phyloP scores from a whole-genome alignment of 2,113 vertebrate species.

The Penelope pileata region DNA sequence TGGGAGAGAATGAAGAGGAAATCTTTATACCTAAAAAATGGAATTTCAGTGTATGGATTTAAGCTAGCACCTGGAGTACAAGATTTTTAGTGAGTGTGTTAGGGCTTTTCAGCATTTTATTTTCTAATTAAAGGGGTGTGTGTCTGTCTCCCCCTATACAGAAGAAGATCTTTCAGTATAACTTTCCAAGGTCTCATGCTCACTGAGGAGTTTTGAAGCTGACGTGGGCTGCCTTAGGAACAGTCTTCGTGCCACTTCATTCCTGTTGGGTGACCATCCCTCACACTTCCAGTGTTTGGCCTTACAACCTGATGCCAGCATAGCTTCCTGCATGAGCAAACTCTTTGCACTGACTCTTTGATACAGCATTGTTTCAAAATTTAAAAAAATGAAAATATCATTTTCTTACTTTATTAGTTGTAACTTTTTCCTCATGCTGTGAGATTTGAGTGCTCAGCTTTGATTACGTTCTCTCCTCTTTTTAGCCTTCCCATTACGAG shows the following conservation, averaged over 20 bases:
- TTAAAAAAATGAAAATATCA: rapidly evolving
- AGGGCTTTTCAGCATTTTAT: not conserved
- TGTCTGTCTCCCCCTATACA: not conserved
- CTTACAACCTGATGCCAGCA: not conserved
- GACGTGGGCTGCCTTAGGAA: not conserved
- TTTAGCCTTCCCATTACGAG: not conserved
- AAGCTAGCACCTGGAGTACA: not conserved
- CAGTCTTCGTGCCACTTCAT: not conserved
- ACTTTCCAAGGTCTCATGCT: not conserved
- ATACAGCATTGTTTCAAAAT: not conserved
- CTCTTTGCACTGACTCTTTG: not conserved
- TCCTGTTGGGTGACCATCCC: not conserved
- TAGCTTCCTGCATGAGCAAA: not conserved
- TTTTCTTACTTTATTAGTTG: not conserved
- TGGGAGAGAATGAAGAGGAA: not conserved
- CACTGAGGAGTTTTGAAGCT: not conserved
- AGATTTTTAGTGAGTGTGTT: not conserved
- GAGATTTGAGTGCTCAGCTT: not conserved
- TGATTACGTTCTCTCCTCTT: not conserved
- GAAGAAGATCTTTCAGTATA: not conserved
- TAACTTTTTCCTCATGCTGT: not conserved
- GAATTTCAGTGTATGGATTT: not conserved
- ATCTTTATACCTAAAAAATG: rapidly evolving
- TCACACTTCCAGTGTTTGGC: not conserved
- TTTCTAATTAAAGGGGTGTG: not conserved